Conservation (phyloP, 2,113 vertebrate species). For the Alligator sinensis region DNA sequence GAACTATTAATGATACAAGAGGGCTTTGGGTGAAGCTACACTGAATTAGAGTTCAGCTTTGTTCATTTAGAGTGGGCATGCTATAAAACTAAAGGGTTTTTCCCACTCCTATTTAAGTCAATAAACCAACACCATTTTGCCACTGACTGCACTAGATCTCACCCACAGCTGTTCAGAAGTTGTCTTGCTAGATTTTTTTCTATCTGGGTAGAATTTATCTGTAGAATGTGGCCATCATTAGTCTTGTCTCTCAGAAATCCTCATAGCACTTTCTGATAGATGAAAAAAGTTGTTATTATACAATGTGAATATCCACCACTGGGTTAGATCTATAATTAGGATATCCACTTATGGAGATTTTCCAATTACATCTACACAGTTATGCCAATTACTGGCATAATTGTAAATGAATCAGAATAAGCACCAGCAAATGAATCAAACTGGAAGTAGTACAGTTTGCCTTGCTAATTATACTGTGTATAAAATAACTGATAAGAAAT, state of each 20-base stretch:
- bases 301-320: neutral
- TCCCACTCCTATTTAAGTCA: neutral
- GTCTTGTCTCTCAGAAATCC: neutral
- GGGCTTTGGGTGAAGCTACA: neutral
- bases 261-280: neutral
- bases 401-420: constrained; percentile 58
- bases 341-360: constrained; percentile 47
- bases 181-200: neutral
- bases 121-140: neutral
- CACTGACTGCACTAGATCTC: neutral
- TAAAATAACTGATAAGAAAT: constrained; percentile 39
- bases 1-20: neutral
- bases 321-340: constrained; percentile 51
- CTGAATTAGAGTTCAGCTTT: neutral
- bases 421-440: constrained; percentile 53
- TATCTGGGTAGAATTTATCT: neutral
- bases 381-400: constrained; percentile 45
- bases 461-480: constrained; percentile 50
- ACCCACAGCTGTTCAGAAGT: neutral
- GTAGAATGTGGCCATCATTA: neutral
- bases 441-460: constrained; percentile 35
- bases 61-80: accelerated
- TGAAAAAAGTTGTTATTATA: neutral
- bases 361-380: constrained; percentile 59
- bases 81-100: neutral